Conservation (phyloP, 2,888 invertebrate species). For the Trichopria drosophilae region DNA sequence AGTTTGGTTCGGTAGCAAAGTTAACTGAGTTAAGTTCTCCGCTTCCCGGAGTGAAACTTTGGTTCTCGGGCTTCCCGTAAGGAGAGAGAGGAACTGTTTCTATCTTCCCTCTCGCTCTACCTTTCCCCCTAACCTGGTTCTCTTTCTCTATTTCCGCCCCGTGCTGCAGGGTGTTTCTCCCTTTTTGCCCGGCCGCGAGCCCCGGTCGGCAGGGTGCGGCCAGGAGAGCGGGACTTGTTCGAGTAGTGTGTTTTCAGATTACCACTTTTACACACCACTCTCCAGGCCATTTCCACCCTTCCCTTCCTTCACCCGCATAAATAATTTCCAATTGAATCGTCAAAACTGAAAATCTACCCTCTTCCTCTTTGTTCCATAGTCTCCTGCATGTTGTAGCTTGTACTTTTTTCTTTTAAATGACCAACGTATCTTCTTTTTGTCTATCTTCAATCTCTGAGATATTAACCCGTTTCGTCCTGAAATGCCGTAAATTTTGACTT, state of each 20-base stretch:
- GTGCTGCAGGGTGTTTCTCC: background rate
- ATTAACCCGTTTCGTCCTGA: too few species aligned
- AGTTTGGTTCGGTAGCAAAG: slow-evolving; percentile 58
- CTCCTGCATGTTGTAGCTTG: too few species aligned
- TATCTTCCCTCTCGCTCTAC: slow-evolving; percentile 20
- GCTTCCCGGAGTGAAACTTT: slow-evolving; percentile 53
- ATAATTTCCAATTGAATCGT: too few species aligned
- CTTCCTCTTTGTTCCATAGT: too few species aligned
- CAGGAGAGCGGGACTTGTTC: too few species aligned
- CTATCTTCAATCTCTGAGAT: too few species aligned
- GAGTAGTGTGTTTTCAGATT: slow-evolving; percentile 47
- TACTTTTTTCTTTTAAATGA: too few species aligned
- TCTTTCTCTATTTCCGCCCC: background rate
- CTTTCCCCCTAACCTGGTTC: slow-evolving; percentile 15
- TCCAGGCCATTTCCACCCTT: slow-evolving; percentile 8
- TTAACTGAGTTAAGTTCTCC: slow-evolving; percentile 58
- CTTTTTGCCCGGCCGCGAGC: slow-evolving; percentile 12
- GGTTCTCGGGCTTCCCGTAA: too few species aligned
- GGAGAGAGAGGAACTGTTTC: slow-evolving; percentile 14
- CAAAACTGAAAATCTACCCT: too few species aligned
- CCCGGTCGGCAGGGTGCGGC: slow-evolving; percentile 29
- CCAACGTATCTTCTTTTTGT: too few species aligned
- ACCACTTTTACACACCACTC: slow-evolving; percentile 39
- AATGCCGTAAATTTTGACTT: too few species aligned
- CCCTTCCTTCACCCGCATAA: too few species aligned